Conservation (phyloP, 37 sponge, comb jelly and placozoan genomes). For the Bolinopsis microptera region DNA sequence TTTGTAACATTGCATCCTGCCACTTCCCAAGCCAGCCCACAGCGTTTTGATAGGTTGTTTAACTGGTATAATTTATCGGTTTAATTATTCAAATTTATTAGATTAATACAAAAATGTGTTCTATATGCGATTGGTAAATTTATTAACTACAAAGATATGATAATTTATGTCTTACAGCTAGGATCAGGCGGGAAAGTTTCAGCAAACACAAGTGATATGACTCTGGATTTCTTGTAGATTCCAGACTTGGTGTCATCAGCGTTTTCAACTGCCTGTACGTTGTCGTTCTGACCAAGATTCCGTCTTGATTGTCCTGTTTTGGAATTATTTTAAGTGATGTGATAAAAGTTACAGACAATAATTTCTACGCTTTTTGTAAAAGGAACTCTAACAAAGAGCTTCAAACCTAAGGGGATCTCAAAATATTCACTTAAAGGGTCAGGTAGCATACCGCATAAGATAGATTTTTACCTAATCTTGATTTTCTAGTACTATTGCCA, state of each 20-base stretch:
- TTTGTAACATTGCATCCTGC: slow-evolving; percentile 60
- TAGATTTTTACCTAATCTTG: slow-evolving; percentile 57
- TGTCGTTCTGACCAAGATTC: slow-evolving; percentile 1
- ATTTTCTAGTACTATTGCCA: neutral
- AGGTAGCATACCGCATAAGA: no score
- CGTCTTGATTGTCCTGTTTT: neutral
- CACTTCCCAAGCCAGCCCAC: slow-evolving; percentile 60
- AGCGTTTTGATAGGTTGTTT: slow-evolving; percentile 45
- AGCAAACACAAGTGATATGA: slow-evolving; percentile 30
- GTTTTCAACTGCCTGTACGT: neutral
- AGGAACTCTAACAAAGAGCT: no score
- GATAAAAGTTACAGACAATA: no score
- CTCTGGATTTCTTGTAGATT: neutral
- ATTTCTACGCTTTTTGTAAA: no score
- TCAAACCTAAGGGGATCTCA: no score
- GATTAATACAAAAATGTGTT: neutral
- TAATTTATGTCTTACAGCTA: neutral
- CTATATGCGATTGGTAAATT: neutral
- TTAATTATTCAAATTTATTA: neutral
- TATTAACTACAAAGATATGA: neutral
- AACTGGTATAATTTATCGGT: no score
- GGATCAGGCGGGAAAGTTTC: slow-evolving; percentile 41
- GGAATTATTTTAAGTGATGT: no score
- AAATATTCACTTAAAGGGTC: no score
- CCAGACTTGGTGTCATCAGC: neutral